These are phyloP conservation scores for Lysandra bellargus DNA, from an alignment of 2,888 invertebrate species.

Conservation along the genomic window DNA sequence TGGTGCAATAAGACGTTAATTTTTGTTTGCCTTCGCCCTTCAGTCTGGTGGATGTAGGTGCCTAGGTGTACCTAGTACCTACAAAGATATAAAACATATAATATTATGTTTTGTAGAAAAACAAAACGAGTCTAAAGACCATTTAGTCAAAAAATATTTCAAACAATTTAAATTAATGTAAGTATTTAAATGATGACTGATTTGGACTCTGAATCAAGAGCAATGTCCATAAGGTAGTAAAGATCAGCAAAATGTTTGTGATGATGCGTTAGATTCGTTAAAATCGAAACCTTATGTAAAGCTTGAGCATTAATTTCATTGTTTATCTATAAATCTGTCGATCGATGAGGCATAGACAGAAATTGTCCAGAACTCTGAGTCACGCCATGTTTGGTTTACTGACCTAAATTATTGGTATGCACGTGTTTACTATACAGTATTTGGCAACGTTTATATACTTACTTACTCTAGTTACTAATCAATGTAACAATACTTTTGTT, in stretches of 20 bases:
- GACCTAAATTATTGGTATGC: conserved; percentile 3
- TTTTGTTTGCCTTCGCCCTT: not conserved
- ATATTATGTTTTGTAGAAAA: not conserved
- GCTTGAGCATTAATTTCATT: not conserved
- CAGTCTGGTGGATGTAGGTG: too few relatives aligned
- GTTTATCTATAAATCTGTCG: conserved; percentile 10
- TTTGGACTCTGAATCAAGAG: not conserved
- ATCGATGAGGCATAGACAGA: conserved; percentile 5
- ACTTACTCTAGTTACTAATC: not conserved
- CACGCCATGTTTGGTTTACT: conserved; percentile 25
- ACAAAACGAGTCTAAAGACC: not conserved
- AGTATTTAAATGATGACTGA: not conserved
- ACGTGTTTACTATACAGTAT: conserved; percentile 24
- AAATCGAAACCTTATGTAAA: not conserved
- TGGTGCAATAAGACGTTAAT: not conserved
- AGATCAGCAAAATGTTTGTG: not conserved
- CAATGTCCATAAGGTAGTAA: not conserved
- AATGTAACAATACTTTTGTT: not conserved
- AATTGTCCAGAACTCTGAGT: conserved; percentile 24
- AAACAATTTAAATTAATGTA: not conserved
- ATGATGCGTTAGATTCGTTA: not conserved
- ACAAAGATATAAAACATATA: too few relatives aligned
- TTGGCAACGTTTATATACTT: conserved; percentile 19
- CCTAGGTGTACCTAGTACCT: too few relatives aligned
- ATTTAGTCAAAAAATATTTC: not conserved